Evolutionary conservation across 2,113 vertebrate genomes (phyloP).

Genomic region (Nannobrachium achirus): DNA sequence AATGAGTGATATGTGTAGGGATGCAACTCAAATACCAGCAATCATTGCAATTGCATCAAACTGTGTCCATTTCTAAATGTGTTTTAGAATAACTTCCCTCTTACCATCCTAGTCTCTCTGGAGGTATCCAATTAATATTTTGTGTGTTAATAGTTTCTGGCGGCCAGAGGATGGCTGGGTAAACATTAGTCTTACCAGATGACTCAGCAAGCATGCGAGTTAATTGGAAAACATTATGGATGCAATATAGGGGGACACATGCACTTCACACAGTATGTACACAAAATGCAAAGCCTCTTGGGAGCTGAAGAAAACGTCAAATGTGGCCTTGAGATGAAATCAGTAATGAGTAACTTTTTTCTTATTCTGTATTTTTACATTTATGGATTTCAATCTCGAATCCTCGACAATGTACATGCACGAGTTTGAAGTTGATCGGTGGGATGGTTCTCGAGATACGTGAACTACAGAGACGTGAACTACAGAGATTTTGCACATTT

Average conservation of each 20-base stretch:
- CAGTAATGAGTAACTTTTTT: too few relatives aligned
- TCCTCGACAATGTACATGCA: background rate
- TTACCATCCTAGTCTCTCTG: background rate
- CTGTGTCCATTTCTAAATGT: too few relatives aligned
- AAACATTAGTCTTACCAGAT: conserved; percentile 87
- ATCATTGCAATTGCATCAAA: background rate
- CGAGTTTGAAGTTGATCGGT: background rate
- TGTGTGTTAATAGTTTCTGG: background rate
- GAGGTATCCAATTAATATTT: background rate
- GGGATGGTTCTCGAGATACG: background rate
- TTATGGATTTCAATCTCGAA: background rate
- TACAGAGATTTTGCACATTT: too few relatives aligned
- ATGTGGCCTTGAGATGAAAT: conserved; percentile 16
- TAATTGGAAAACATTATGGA: conserved; percentile 98
- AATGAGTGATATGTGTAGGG: background rate
- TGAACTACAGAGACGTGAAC: too few relatives aligned
- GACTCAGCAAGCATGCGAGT: conserved; percentile 95
- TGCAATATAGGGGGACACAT: conserved; percentile 79
- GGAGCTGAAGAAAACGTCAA: conserved; percentile 44
- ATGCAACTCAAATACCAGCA: background rate
- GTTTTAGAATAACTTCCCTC: background rate
- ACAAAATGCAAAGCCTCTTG: conserved; percentile 18
- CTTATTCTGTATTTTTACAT: too few relatives aligned
- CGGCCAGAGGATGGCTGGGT: conserved; percentile 60
- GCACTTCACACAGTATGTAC: conserved; percentile 62